Conservation (phyloP, 2,888 invertebrate genomes). For the Acronicta aceris region DNA sequence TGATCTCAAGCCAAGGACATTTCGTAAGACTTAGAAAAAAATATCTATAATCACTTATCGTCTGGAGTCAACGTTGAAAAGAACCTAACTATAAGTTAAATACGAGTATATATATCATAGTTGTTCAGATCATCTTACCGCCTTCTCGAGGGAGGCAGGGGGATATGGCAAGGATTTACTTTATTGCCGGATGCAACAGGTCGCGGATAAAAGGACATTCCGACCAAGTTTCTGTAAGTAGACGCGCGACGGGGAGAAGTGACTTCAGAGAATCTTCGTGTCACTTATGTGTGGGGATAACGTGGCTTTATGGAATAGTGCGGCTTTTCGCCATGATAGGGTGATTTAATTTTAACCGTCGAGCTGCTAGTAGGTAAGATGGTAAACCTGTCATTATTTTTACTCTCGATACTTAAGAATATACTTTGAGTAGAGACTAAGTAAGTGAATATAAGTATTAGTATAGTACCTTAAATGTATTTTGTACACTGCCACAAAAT, state of each 20-base stretch:
- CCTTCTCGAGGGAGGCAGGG: slow-evolving; percentile 55
- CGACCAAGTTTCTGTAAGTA: slow-evolving; percentile 65
- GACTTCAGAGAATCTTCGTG: slow-evolving; percentile 59
- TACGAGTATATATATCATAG: background rate
- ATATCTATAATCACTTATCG: no score
- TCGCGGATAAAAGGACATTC: slow-evolving; percentile 68
- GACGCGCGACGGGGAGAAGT: slow-evolving; percentile 61
- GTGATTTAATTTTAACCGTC: slow-evolving; percentile 49
- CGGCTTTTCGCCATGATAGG: slow-evolving; percentile 46
- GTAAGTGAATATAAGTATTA: no score
- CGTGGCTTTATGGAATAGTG: slow-evolving; percentile 55
- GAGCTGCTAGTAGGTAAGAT: background rate
- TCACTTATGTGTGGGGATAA: slow-evolving; percentile 65
- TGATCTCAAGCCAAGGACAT: no score
- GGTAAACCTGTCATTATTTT: background rate
- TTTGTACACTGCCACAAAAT: no score
- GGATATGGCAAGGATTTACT: slow-evolving; percentile 77
- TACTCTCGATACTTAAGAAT: no score
- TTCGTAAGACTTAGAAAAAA: no score
- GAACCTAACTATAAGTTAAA: background rate
- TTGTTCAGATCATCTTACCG: slow-evolving; percentile 36
- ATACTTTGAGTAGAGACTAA: no score
- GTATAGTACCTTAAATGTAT: no score
- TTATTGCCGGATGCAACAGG: slow-evolving; percentile 87
- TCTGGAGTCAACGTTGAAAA: background rate